Base-by-base conservation (phyloP, 2,888 invertebrate genomes). In the Hydraecia micacea region DNA sequence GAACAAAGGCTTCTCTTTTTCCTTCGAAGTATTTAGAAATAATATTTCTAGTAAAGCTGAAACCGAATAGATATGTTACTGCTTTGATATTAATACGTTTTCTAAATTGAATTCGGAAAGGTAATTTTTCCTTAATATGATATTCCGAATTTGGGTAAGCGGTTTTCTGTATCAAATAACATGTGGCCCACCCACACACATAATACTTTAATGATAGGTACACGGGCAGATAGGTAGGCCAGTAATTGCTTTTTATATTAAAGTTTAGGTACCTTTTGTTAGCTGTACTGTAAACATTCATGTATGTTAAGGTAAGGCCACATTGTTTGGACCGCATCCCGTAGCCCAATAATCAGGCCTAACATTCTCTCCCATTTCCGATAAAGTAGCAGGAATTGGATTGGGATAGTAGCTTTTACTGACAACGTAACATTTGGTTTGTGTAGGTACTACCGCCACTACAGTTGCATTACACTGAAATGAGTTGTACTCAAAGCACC, bases 1-100 rank as follows among this genome's bases (percentile, higher is more conserved):
- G 83, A 89, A 90, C 87, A 90, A 91, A 87, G 89, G 87, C 80
- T 86, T 73, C 32, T 36, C 39, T 85, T 79, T 84, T 87, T 63
- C 42, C 46, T 67, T 77, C 80, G 67, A 85, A 63, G 87, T 85
- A 87, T 86, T 86, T 86, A 81, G 85, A 86, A 88, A 87, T 89
- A 86, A 87, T 90, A 84, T 87, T 89, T 88, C 21, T 86, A 77
- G 79, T 84, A 75, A 86, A 87, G 79, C 73, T 84, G 49, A 72
- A 80, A 69, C 55, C 42, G 65, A 80, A 85, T 69, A 82, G 69
- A 79, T 76, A 78, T 60, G 69, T 83, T 73, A 73, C 79, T 75
- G 70, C 74, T 73, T 84, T 78, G 74, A 84, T 84, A 86, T 82
- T 84, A 86, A 85, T 85, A 85, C 78, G 67, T 78, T 81, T 76